Evolutionary conservation across 2,797 vertebrate genomes (phyloP).

Genomic region (Graptemys geographica): DNA sequence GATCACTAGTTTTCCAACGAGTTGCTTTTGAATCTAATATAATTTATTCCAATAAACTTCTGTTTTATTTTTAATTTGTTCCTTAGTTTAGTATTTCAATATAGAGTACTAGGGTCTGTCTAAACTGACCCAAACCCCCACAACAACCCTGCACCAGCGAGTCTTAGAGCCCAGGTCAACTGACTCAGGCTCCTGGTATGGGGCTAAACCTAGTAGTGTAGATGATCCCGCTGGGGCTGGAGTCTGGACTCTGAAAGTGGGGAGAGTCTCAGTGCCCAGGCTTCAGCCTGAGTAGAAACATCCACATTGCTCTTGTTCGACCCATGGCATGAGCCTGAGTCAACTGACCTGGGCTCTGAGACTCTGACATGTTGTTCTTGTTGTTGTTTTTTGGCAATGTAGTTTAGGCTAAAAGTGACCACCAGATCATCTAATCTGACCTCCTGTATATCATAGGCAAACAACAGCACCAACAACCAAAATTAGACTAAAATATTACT

Average conservation of each 20-base stretch:
- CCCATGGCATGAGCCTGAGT: background rate
- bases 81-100: background rate
- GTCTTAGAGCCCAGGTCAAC: background rate
- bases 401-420: background rate
- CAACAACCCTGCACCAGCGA: background rate
- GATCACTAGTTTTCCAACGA: background rate
- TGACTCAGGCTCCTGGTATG: background rate
- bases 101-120: background rate
- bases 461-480: background rate
- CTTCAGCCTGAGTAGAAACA: background rate
- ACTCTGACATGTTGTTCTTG: background rate
- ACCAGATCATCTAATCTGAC: background rate
- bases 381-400: background rate
- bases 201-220: background rate
- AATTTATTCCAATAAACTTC: background rate
- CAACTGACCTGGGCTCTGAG: background rate
- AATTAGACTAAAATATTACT: background rate
- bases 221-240: too few relatives aligned
- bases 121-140: background rate
- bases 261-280: background rate
- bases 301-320: background rate
- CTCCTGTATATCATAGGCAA: background rate
- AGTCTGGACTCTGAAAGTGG: background rate
- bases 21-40: background rate
- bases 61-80: background rate